Base-by-base conservation (phyloP, 2,113 vertebrate genomes). In the Athene noctua region DNA sequence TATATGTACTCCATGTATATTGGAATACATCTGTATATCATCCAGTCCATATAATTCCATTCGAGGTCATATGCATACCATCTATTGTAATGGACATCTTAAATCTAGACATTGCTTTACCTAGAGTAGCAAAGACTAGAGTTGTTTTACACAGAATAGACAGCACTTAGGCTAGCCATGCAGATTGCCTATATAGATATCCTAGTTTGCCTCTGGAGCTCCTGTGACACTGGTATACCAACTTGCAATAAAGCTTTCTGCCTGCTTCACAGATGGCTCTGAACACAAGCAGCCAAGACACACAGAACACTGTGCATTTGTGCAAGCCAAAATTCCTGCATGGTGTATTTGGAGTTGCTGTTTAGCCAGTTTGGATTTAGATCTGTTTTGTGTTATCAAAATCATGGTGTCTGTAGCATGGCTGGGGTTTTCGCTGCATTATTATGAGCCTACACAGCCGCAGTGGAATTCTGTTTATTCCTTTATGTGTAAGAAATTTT, bases 231-330 rank as follows among this genome's bases (percentile, higher is more conserved):
- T 83, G 93, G 63, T 78, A 42, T 49, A 59, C 42, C 0, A 10
- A 59, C 26, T 1, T 54, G 51, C 72, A 89, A 42, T 82, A 81
- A 52, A 73, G 86, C 90, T 86, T 29, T 88, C 88, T 86, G 87
- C 85, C 94, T 96, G 72, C 79, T 85, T 80, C 81, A 63, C 96
- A 96, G 94, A 96, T 97, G 94, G 91, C 77, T 95, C 78, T 3
- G 36, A 42, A 36, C 30, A 13, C 40, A 74, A 51, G 77, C 79
- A 92, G 94, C 92, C 85, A 96, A 96, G 78, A 27, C 46, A 49
- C 51, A 88, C 22, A 67, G n/a, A 71, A 19, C 54, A 38, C 79
- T 59, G 13, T 32, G 73, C 66, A 17, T 86, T 91, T 74, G 62
- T n/a, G 46, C 29, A 67, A 81, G 94, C 90, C 94, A 88, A 73